A percentile compares a stretch with the other conserved stretches of the same genome.
Conservation (phyloP, 2,888 invertebrate species). For the Lycia hirtaria region DNA sequence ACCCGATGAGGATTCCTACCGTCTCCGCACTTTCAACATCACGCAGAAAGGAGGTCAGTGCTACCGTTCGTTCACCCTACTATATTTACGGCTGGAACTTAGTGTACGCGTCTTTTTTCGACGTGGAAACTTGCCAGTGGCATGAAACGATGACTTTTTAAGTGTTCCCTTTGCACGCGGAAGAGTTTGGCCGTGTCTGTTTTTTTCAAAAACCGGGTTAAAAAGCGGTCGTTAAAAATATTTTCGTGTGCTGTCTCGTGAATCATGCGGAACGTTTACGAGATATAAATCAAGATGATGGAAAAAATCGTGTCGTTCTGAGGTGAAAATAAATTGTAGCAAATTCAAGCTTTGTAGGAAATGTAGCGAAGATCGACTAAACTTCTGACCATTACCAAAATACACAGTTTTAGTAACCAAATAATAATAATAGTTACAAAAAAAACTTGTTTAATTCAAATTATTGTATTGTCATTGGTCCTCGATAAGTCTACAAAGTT, state of each 20-base stretch:
- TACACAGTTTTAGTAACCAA: too few species aligned
- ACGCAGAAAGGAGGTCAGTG: constrained; percentile 94
- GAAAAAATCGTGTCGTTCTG: constrained; percentile 59
- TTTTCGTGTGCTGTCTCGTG: constrained; percentile 63
- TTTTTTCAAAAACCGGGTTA: constrained; percentile 57
- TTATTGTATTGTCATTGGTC: too few species aligned
- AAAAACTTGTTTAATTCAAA: too few species aligned
- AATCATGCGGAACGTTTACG: constrained; percentile 71
- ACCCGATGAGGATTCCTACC: constrained; percentile 94
- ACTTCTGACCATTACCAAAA: too few species aligned
- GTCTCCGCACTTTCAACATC: constrained; percentile 96
- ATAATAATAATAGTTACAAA: too few species aligned
- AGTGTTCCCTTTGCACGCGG: constrained; percentile 48
- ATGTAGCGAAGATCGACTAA: not conserved
- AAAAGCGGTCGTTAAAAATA: constrained; percentile 61
- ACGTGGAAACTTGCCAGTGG: constrained; percentile 72
- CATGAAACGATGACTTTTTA: constrained; percentile 46
- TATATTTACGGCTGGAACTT: constrained; percentile 69
- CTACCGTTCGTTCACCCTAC: constrained; percentile 75
- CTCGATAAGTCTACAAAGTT: too few species aligned
- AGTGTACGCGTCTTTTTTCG: constrained; percentile 63
- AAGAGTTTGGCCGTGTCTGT: constrained; percentile 36
- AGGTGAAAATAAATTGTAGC: constrained; percentile 47
- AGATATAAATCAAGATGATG: constrained; percentile 70
- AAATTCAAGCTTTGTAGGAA: not conserved